A percentile compares a stretch with the other conserved stretches of the same genome.
phyloP scores from a whole-genome alignment of 2,888 invertebrate species.

The Lochmaea capreae region DNA sequence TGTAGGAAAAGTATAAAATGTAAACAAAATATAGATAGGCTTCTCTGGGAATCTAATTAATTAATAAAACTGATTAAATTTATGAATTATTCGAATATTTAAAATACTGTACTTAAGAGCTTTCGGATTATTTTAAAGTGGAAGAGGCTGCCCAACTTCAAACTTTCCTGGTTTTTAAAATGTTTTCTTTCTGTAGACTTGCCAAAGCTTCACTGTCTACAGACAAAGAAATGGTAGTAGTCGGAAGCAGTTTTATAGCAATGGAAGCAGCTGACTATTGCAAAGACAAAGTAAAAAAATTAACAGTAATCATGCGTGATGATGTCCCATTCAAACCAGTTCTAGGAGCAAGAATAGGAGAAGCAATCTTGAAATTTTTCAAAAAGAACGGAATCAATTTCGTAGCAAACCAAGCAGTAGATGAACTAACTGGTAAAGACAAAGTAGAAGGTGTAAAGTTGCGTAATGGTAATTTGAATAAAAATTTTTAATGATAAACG shows the following conservation, averaged over 20 bases:
- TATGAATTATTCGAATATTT: no score
- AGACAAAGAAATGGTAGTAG: slow-evolving; percentile 82
- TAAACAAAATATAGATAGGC: not conserved
- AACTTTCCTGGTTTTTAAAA: not conserved
- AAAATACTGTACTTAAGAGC: no score
- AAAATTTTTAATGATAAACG: no score
- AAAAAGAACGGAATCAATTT: slow-evolving; percentile 76
- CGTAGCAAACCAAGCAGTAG: not conserved
- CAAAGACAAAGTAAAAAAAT: slow-evolving; percentile 77
- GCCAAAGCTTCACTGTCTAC: slow-evolving; percentile 73
- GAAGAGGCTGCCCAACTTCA: no score
- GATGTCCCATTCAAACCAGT: slow-evolving; percentile 71
- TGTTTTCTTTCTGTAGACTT: not conserved
- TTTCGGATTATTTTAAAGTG: no score
- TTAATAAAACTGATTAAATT: no score
- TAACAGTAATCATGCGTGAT: slow-evolving; percentile 82
- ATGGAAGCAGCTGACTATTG: slow-evolving; percentile 88
- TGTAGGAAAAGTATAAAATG: not conserved
- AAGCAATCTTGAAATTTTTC: slow-evolving; percentile 76
- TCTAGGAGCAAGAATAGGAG: slow-evolving; percentile 83
- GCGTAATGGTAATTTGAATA: slow-evolving; percentile 53
- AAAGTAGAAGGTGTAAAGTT: slow-evolving; percentile 17
- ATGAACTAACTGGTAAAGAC: not conserved
- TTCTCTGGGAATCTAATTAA: not conserved
- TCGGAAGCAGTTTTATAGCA: slow-evolving; percentile 92